Percentiles rank a stretch among this genome's conserved stretches.
These are phyloP conservation scores for Zosterops japonicus DNA, from an alignment of 2,113 vertebrate genomes.

Conservation along the genomic window DNA sequence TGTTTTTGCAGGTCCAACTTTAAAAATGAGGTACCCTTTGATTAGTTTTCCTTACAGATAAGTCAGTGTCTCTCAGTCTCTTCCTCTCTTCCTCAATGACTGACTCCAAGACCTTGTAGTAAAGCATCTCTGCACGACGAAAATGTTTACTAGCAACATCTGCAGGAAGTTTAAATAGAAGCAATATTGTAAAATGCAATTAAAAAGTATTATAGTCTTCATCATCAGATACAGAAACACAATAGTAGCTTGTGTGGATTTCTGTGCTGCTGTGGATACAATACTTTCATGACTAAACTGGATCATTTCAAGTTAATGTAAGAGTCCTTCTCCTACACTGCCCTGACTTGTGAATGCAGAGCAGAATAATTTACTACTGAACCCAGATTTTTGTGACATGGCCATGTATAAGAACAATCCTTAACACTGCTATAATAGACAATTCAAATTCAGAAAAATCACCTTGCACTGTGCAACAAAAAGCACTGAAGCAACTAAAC, in stretches of 20 bases:
- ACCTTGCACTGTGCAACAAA: not conserved
- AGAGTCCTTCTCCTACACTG: not conserved
- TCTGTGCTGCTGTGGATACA: not conserved
- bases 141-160: slow-evolving; percentile 88
- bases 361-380: not conserved
- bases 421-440: not conserved
- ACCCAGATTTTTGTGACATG: not conserved
- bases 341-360: not conserved
- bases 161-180: slow-evolving; percentile 58
- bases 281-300: not conserved
- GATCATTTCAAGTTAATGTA: not conserved
- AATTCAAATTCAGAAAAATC: not conserved
- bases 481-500: not conserved
- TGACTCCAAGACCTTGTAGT: slow-evolving; percentile 90
- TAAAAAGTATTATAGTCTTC: not conserved
- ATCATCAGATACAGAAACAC: not conserved
- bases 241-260: not conserved
- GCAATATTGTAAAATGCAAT: not conserved
- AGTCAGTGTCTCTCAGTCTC: slow-evolving; percentile 85
- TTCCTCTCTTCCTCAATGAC: slow-evolving; percentile 88
- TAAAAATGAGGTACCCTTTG: not conserved
- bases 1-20: not conserved
- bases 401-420: not conserved
- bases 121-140: slow-evolving; percentile 86
- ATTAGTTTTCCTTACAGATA: slow-evolving; percentile 83